These are phyloP conservation scores for Salvelinus namaycush DNA, from an alignment of 2,113 vertebrate species.

Conservation along the genomic window DNA sequence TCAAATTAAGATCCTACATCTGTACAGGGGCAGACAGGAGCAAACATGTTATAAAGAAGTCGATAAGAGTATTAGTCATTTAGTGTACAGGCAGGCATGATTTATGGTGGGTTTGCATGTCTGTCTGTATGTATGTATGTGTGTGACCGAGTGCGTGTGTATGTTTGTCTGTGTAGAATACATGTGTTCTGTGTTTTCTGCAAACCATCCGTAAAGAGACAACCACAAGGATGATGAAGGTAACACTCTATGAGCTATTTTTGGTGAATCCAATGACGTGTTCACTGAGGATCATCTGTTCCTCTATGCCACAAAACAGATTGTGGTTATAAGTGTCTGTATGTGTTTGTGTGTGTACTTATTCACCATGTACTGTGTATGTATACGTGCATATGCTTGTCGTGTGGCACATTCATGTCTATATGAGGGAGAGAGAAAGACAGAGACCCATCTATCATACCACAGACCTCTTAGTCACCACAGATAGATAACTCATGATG, in stretches of 20 bases:
- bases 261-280: no score
- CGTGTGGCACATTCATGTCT: background rate
- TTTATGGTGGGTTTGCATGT: background rate
- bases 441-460: no score
- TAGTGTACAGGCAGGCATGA: background rate
- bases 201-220: background rate
- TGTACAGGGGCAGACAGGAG: no score
- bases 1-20: no score
- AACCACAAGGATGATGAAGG: background rate
- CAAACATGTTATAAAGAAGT: background rate
- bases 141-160: background rate
- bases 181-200: background rate
- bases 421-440: background rate
- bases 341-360: no score
- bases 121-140: background rate
- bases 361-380: conserved; percentile 3
- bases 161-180: background rate
- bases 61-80: background rate
- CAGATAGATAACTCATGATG: no score
- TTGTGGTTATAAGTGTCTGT: background rate
- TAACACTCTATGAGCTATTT: no score
- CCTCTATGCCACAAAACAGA: conserved; percentile 3
- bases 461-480: no score
- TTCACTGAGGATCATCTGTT: no score
- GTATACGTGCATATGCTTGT: background rate